Evolutionary conservation across 2,113 vertebrate genomes (phyloP).

Genomic region (Nothoprocta perdicaria): DNA sequence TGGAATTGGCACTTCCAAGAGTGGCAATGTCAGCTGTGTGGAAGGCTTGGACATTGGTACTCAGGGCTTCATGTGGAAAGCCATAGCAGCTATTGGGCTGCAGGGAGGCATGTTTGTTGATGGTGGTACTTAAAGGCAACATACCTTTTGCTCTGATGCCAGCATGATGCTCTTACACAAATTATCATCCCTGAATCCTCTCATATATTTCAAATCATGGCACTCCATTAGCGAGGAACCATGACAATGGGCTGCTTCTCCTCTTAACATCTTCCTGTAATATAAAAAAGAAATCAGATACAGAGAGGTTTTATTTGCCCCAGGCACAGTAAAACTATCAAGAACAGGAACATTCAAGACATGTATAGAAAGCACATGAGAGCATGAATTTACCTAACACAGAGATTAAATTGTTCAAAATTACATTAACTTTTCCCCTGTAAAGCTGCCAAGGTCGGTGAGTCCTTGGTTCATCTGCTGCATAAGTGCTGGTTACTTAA

Average conservation of each 20-base stretch:
- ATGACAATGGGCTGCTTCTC: neutral
- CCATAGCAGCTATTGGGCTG: neutral
- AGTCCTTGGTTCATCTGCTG: constrained; percentile 55
- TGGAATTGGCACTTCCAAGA: neutral
- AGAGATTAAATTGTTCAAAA: constrained; percentile 42
- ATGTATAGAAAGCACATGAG: neutral
- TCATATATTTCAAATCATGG: neutral
- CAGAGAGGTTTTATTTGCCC: neutral
- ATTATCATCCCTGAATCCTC: neutral
- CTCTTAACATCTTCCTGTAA: neutral
- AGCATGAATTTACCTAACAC: constrained; percentile 34
- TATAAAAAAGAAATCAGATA: neutral
- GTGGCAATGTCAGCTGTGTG: neutral
- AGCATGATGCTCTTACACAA: neutral
- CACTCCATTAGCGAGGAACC: neutral
- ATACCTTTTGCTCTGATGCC: neutral
- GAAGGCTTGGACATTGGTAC: neutral
- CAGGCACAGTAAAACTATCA: neutral
- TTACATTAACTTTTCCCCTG: constrained; percentile 14
- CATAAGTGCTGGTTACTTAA: neutral
- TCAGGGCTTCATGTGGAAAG: neutral
- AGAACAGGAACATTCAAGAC: neutral
- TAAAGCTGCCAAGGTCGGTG: constrained; percentile 25
- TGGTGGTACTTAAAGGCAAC: neutral
- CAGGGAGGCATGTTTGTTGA: neutral